Base-by-base conservation (phyloP, 2,888 invertebrate species). In the Aelia acuminata region DNA sequence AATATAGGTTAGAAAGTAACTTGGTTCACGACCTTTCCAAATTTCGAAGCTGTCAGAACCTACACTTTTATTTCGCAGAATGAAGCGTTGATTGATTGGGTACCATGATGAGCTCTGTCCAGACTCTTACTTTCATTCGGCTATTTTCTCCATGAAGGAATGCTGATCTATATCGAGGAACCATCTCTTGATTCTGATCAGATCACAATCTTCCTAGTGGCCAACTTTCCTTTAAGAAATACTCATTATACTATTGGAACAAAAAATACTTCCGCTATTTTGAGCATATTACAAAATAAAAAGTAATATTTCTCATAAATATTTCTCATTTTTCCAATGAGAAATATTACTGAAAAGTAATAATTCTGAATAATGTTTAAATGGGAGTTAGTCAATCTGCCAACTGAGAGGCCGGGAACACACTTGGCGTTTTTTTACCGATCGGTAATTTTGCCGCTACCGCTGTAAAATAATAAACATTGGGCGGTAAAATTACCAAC, bases 121-220 rank as follows among this genome's bases (percentile, higher is more conserved):
- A 20, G 57, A 26, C 57, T 47, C 18, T 43, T 47, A 80, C 80
- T 80, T 80, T 80, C 80, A n/a, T 80, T 47, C n/a, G 22, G 80
- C 13, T 47, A 43, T n/a, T 43, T 39, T 43, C 43, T 80, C n/a
- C 80, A 80, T 80, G 80, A 43, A n/a, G 80, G 80, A 80, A 80
- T 80, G 80, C 47, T n/a, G n/a, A 20, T 70, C 63, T 5, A 18
- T 35, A 70, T 70, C 63, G 15, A 35, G 63, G 63, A 31, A 70
- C 18, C 31, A 70, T 35, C 63, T 70, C 15, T 8, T 3, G 63
- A 18, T 3, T 70, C 63, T 35, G 18, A 35, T 70, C 20, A 15
- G 35, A 70, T 70, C 63, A 31, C 31, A 31, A 35, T 31, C 63
- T 35, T 70, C 63, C 43, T 43, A 4, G 18, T 35, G 63, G 31